Base-by-base conservation (phyloP, 1,140 invertebrate species). In the Leptonema lineaticorne region DNA sequence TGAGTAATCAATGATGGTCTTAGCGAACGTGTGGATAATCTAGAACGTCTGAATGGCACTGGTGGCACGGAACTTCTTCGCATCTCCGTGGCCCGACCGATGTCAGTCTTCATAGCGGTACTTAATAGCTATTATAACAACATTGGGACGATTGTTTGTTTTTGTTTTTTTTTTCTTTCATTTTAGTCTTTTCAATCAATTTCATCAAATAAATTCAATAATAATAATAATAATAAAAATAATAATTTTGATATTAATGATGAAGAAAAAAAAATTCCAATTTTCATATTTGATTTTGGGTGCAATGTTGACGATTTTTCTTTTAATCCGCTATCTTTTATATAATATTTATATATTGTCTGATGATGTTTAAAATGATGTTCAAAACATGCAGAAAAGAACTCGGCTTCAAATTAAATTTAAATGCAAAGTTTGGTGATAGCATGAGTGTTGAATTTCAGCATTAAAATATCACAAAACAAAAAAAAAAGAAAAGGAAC, bases 21-120 rank as follows among this genome's bases (percentile, higher is more conserved):
- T 30, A 74, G 48, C 22, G 77, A 68, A 67, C 76, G 76, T 64
- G 77, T 75, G 70, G 76, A 72, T 27, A 72, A 60, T 18, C 70
- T 68, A 11, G 63, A 66, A 5, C 70, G 66, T 4, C 45, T 14
- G 6, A 63, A 33, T 45, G 59, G 66, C n/a, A 50, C 45, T 1
- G 63, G 58, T 72, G 75, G 65, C 76, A 80, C 65, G 75, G 68
- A 62, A 27, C 56, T 76, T 63, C 85, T 78, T 74, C 83, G 78
- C 82, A 81, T 85, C 79, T 80, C 87, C 69, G 90, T 85, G 45
- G 89, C 89, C 66, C 85, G 85, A 76, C 85, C 85, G 78, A 92
- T 84, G 82, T 92, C 90, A 74, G 89, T 91, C 86, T 92, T 92
- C 83, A 93, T 84, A 69, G 89, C 87, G 76, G 89, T 87, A 76